Conservation (phyloP, 2,888 invertebrate genomes). For the Torymus texanus region DNA sequence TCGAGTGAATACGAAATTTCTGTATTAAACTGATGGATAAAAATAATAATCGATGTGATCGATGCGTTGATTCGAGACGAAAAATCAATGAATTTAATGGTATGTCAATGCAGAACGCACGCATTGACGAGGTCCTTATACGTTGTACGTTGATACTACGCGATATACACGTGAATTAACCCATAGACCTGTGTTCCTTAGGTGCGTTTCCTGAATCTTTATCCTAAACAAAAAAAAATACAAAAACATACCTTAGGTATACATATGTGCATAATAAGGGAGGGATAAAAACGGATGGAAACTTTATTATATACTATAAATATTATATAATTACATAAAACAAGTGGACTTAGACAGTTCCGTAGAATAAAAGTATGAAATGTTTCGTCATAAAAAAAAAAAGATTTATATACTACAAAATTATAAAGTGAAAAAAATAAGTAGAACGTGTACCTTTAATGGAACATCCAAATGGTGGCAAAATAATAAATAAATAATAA, state of each 20-base stretch:
- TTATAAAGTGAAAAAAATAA: constrained; percentile 1
- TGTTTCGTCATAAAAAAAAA: constrained; percentile 3
- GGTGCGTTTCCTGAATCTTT: constrained; percentile 56
- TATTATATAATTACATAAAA: constrained; percentile 19
- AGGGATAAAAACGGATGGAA: neutral
- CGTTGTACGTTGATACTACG: constrained; percentile 2
- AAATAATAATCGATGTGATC: constrained; percentile 15
- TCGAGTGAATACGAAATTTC: too few relatives aligned
- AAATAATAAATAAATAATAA: constrained; percentile 26
- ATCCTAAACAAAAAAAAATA: constrained; percentile 45
- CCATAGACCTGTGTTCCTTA: constrained; percentile 57
- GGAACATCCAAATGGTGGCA: constrained; percentile 7
- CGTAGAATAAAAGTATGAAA: constrained; percentile 14
- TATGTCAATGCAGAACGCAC: constrained; percentile 9
- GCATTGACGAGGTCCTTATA: neutral
- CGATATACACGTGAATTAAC: constrained; percentile 34
- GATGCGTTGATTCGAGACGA: neutral
- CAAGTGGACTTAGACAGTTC: constrained; percentile 26
- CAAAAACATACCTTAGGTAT: constrained; percentile 2
- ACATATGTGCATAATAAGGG: constrained; percentile 1
- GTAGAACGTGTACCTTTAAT: constrained; percentile 16
- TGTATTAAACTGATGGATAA: too few relatives aligned
- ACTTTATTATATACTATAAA: constrained; percentile 11
- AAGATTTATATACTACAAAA: constrained; percentile 6
- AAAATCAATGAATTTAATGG: constrained; percentile 19